A percentile compares a stretch with the other conserved stretches of the same genome.
phyloP scores from a whole-genome alignment of 2,888 invertebrate genomes.

The Camponotus fellah region DNA sequence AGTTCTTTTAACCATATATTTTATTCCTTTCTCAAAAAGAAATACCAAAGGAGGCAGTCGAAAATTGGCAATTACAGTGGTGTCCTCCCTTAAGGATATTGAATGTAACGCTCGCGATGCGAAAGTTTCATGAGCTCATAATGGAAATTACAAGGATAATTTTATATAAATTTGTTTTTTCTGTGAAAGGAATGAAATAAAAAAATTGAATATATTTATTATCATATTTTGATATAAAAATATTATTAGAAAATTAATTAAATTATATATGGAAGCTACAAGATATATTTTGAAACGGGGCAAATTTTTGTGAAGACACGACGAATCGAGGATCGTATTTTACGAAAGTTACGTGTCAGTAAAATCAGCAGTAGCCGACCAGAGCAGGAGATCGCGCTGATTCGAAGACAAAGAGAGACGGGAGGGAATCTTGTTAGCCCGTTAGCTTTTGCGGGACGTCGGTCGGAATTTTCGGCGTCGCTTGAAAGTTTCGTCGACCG shows the following conservation, averaged over 20 bases:
- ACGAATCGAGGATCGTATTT: background rate
- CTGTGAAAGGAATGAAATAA: background rate
- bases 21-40: too few species aligned
- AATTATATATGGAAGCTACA: background rate
- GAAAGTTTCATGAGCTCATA: background rate
- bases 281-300: background rate
- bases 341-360: background rate
- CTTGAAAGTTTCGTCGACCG: conserved; percentile 43
- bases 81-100: too few species aligned
- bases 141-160: background rate
- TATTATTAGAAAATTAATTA: background rate
- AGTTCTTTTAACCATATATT: too few species aligned
- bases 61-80: too few species aligned
- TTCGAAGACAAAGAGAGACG: background rate
- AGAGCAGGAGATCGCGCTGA: background rate
- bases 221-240: background rate
- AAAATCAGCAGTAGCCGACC: background rate
- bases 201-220: background rate
- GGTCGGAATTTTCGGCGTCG: conserved; percentile 16
- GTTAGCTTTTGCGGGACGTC: background rate
- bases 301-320: background rate
- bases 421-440: background rate
- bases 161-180: background rate
- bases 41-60: too few species aligned
- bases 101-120: background rate